Evolutionary conservation across 2,113 vertebrate species (phyloP).

Genomic region (Dicaeum eximium): DNA sequence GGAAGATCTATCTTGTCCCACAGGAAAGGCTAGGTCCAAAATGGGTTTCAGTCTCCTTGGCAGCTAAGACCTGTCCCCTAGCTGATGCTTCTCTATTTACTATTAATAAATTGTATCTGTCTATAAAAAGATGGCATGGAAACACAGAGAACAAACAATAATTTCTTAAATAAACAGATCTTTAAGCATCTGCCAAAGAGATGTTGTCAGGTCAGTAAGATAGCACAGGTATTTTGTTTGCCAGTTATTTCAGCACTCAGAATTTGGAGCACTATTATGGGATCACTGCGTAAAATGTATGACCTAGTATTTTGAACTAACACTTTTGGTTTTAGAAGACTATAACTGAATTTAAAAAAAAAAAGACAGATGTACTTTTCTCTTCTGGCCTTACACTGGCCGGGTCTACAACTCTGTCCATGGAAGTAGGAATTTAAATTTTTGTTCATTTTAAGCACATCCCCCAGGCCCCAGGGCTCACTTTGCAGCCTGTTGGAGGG

Average conservation of each 20-base stretch:
- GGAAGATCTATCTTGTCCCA: background rate
- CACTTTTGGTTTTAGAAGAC: slow-evolving; percentile 68
- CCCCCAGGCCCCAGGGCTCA: slow-evolving; percentile 80
- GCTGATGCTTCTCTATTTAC: background rate
- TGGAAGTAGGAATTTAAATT: slow-evolving; percentile 88
- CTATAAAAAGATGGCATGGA: background rate
- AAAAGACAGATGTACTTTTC: slow-evolving; percentile 82
- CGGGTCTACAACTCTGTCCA: slow-evolving; percentile 75
- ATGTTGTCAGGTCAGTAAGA: background rate
- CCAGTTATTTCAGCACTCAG: background rate
- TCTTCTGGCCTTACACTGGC: slow-evolving; percentile 80
- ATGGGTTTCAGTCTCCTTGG: background rate
- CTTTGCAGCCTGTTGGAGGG: slow-evolving; percentile 82
- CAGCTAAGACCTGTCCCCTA: background rate
- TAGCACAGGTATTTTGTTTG: background rate
- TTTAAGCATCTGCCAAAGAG: background rate
- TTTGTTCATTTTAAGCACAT: slow-evolving; percentile 87
- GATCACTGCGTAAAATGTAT: slow-evolving; percentile 44
- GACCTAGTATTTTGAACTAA: slow-evolving; percentile 44
- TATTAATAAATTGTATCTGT: background rate
- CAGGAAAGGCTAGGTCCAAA: background rate
- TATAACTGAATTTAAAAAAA: slow-evolving; percentile 80
- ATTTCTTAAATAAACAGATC: background rate
- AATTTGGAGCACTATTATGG: background rate
- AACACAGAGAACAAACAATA: background rate